Base-by-base conservation (phyloP, 2,113 vertebrate species). In the Phaethon lepturus region DNA sequence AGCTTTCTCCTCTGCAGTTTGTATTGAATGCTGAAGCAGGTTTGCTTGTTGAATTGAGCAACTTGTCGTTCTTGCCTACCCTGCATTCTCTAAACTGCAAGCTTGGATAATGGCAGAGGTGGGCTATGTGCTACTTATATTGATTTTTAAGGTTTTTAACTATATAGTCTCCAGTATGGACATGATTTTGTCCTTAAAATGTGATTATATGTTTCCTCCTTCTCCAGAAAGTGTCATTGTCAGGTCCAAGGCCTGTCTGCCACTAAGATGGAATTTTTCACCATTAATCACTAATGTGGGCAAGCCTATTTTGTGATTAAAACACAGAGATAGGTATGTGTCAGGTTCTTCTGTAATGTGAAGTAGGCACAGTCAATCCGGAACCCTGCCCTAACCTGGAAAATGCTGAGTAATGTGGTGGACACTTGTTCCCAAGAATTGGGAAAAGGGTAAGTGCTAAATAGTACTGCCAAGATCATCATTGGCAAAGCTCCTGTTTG, bases 1-100 rank as follows among this genome's bases (percentile, higher is more conserved):
- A 90, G 69, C 60, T 90, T 94, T 96, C 89, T 91, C 58, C 58
- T 85, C 56, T 71, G 25, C 85, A 89, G n/a, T 75, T 76, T 64
- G 45, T n/a, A 90, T 50, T 59, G 59, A 94, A 73, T 85, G 55
- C 73, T 88, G 66, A 63, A 93, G 84, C 53, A 91, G 67, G 26
- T 88, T 94, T 95, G 50, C 74, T 86, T 0, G 0, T 55, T 93
- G 79, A 80, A 78, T 94, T 95, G 60, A 86, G 88, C 85, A 95
- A 50, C 55, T 38, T 60, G 26, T 53, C 4, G 0, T 73, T 85
- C 77, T 90, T 95, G 49, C 77, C 53, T 91, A 56, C 23, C 23
- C 83, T 79, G 44, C 13, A 13, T 86, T 93, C 52, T 88, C 56
- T 86, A 33, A 87, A 69, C 53, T 56, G 89, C 94, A 42, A 69